Base-by-base conservation (phyloP, 2,888 invertebrate species). In the Cyclophora albipunctata region DNA sequence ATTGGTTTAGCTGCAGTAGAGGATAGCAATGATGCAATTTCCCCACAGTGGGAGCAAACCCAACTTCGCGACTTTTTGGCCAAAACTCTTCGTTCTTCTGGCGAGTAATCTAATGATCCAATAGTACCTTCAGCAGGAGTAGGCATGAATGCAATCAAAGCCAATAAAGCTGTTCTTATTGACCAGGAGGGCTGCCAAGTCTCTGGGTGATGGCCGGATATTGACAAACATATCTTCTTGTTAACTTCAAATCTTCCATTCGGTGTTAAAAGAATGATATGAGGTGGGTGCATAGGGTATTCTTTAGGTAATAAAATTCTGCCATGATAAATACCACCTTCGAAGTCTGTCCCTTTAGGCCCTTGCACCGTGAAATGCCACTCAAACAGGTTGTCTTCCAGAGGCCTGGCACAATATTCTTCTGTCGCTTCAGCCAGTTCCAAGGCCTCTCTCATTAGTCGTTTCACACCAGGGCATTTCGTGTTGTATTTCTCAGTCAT, bases 101-200 rank as follows among this genome's bases (percentile, higher is more conserved):
- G 87, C 1, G 94, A 92, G 73, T 96, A 98, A 75, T 98, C 96
- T 34, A 98, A 82, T 2, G 97, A 95, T 4, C 98, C 98, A 55
- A 98, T 95, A 3, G 97, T 97, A 2, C 97, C 96, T 64, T 93
- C 93, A 5, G 96, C 94, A 48, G 95, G 93, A 3, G 96, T 95
- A 0, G 97, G 97, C 96, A 98, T 96, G 73, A 98, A 98, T 2
- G 97, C 96, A 67, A 98, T 97, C 52, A 98, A 89, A 7, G 98
- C 98, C 59, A 98, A 82, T 52, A 98, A 84, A 6, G 97, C 97
- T 48, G 98, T 98, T 56, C 98, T 91, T 60, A 98, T 97, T 37
- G 97, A 97, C 98, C 98, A 98, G 3, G 96, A 97, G 34, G 98
- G 98, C 73, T 97, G 96, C 98, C 98, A 98, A 41, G 96, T 96